Percentiles rank a stretch among this genome's conserved stretches.
phyloP scores from a whole-genome alignment of 1,140 invertebrate species.

The Eupeodes corollae region DNA sequence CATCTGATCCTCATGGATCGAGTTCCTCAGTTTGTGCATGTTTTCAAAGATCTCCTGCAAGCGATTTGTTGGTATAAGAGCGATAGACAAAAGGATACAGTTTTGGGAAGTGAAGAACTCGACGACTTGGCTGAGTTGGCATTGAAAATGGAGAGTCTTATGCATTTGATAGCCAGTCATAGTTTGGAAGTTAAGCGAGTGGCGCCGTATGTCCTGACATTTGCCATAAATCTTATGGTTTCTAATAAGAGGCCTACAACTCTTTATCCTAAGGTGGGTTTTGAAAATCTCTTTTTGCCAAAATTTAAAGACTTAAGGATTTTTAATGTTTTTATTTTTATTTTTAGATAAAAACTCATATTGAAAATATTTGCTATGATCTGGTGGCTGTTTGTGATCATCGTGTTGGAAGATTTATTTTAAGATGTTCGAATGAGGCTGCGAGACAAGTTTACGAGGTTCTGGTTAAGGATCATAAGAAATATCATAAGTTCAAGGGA shows the following conservation, averaged over 20 bases:
- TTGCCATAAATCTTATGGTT: conserved; percentile 31
- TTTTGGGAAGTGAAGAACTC: conserved; percentile 19
- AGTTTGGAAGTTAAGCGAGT: conserved; percentile 28
- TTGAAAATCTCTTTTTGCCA: neutral
- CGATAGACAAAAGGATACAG: conserved; percentile 21
- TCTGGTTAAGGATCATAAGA: conserved; percentile 28
- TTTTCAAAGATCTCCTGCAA: conserved; percentile 30
- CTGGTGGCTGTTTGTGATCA: conserved; percentile 31
- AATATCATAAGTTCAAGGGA: conserved; percentile 33
- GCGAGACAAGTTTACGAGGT: conserved; percentile 26
- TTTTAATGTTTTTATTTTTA: neutral
- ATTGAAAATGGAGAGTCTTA: conserved; percentile 24
- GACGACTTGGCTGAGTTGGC: conserved; percentile 24
- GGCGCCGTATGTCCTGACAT: conserved; percentile 30
- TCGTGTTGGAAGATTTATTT: conserved; percentile 29
- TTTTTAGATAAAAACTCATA: conserved; percentile 26
- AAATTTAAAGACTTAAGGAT: neutral
- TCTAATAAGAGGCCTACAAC: conserved; percentile 25
- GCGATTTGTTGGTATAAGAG: conserved; percentile 28
- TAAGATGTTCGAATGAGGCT: conserved; percentile 30
- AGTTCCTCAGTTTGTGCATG: conserved; percentile 20
- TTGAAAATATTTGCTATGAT: conserved; percentile 30
- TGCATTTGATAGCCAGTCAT: conserved; percentile 18
- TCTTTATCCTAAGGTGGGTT: conserved; percentile 24
- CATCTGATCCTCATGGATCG: conserved; percentile 22